Conservation (phyloP, 53 echinoderm and acorn worm species). For the Crossaster papposus region DNA sequence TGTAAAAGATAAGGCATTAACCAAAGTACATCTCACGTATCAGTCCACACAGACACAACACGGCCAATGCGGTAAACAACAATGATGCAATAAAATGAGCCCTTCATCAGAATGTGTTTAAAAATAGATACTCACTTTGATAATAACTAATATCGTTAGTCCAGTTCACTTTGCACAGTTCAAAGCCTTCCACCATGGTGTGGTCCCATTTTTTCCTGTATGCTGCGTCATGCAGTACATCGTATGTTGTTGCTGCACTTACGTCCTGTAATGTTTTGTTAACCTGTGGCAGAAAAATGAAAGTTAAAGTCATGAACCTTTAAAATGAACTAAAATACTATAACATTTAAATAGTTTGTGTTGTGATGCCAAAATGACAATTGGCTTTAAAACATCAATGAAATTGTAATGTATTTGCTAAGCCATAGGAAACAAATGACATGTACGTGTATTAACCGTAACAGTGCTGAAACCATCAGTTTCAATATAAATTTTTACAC, state of each 20-base stretch:
- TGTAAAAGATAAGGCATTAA: no score
- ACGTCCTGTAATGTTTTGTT: constrained; percentile 76
- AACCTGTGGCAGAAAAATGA: constrained; percentile 55
- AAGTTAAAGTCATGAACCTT: neutral
- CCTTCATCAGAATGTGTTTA: neutral
- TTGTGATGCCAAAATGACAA: no score
- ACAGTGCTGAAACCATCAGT: no score
- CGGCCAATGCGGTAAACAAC: neutral
- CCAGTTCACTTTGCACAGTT: constrained; percentile 91
- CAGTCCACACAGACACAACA: neutral
- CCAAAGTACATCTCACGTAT: no score
- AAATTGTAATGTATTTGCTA: no score
- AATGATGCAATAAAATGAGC: neutral
- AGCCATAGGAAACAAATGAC: no score
- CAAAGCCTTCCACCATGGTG: constrained; percentile 90
- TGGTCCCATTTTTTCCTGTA: constrained; percentile 88
- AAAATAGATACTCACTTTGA: constrained; percentile 73
- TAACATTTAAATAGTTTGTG: no score
- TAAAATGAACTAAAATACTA: neutral
- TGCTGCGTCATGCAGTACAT: constrained; percentile 88
- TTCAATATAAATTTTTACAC: no score
- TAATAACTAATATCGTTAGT: constrained; percentile 98
- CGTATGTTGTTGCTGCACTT: constrained; percentile 80
- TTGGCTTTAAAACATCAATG: no score
- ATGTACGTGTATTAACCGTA: no score